A percentile compares a stretch with the other conserved stretches of the same genome.
phyloP scores from a whole-genome alignment of 2,888 invertebrate species.

The Pocota personata region DNA sequence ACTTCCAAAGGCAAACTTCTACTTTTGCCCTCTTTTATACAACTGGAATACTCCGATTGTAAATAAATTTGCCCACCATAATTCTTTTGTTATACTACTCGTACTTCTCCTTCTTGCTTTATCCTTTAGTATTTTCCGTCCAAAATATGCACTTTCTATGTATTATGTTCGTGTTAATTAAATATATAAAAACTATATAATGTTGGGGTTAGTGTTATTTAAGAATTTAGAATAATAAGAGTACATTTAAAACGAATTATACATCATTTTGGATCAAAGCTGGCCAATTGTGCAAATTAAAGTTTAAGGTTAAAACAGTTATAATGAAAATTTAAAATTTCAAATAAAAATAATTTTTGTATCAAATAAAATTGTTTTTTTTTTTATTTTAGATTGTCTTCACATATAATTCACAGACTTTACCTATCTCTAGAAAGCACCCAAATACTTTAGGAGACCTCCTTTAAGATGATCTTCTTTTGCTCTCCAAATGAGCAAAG shows the following conservation, averaged over 20 bases:
- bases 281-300: constrained; percentile 51
- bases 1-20: background rate
- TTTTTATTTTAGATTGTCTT: background rate
- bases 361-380: background rate
- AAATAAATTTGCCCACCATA: constrained; percentile 40
- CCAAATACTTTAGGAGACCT: no score
- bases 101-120: background rate
- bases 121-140: background rate
- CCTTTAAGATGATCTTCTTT: no score
- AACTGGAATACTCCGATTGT: constrained; percentile 8
- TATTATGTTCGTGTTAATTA: background rate
- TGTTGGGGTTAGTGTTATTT: constrained; percentile 11
- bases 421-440: no score
- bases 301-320: background rate
- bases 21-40: background rate
- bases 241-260: background rate
- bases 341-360: constrained; percentile 7
- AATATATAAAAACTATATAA: background rate
- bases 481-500: no score
- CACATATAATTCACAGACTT: no score
- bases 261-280: background rate
- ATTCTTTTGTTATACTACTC: background rate
- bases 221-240: constrained; percentile 16
- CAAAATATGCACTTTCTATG: background rate
- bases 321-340: background rate